phyloP scores from a whole-genome alignment of 1,140 invertebrate species.

The Formica selysi region DNA sequence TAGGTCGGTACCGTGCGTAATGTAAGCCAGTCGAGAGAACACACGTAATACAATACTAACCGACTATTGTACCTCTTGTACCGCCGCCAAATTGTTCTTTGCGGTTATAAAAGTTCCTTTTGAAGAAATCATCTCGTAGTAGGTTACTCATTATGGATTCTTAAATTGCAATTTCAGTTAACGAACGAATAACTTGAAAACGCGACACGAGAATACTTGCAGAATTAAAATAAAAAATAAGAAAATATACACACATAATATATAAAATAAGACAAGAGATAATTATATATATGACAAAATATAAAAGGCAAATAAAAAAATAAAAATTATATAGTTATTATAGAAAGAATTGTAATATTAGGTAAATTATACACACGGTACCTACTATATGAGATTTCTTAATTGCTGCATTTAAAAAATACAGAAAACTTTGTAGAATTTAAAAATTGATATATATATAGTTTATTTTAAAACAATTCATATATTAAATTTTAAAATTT shows the following conservation, averaged over 20 bases:
- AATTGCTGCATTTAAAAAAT: neutral
- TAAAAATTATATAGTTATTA: constrained; percentile 4
- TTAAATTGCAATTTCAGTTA: neutral
- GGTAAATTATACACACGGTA: neutral
- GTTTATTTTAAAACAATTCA: neutral
- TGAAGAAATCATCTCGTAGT: neutral
- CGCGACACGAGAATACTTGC: neutral
- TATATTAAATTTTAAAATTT: neutral
- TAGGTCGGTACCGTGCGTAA: constrained; percentile 64
- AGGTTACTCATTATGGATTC: neutral
- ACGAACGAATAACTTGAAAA: neutral
- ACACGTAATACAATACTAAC: constrained; percentile 75
- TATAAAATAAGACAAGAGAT: neutral
- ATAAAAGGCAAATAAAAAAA: neutral
- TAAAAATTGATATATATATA: neutral
- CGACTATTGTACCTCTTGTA: constrained; percentile 74
- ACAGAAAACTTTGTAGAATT: neutral
- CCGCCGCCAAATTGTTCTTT: constrained; percentile 71
- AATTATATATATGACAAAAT: neutral
- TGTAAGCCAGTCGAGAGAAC: constrained; percentile 61
- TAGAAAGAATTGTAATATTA: neutral
- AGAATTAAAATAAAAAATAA: too few species aligned
- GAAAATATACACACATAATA: too few species aligned
- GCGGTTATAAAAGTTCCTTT: constrained; percentile 57
- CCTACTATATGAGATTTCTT: too few species aligned